Evolutionary conservation across 2,888 invertebrate species (phyloP).

Genomic region (Onthophagus sagittarius): DNA sequence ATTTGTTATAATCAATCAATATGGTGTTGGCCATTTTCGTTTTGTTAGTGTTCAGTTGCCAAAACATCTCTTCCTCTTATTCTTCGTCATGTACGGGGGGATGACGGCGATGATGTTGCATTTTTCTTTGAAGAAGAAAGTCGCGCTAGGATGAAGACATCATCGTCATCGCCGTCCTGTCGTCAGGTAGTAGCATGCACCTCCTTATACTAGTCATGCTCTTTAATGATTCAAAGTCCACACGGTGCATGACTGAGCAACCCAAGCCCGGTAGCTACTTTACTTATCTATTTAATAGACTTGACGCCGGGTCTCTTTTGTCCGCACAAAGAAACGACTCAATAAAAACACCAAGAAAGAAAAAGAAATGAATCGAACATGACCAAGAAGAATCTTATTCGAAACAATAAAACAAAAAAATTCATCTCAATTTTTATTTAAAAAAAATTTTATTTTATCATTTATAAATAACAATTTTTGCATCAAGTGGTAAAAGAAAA

Average conservation of each 20-base stretch:
- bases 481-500: background rate
- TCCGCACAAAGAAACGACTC: background rate
- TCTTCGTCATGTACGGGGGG: no score
- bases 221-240: constrained; percentile 46
- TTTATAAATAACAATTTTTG: no score
- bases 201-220: constrained; percentile 38
- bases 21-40: background rate
- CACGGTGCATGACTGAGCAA: constrained; percentile 40
- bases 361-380: background rate
- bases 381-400: background rate
- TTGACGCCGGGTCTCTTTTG: constrained; percentile 40
- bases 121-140: background rate
- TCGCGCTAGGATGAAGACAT: background rate
- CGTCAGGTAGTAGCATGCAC: constrained; percentile 1
- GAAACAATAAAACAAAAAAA: no score
- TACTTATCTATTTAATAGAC: constrained; percentile 48
- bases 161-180: background rate
- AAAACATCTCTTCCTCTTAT: background rate
- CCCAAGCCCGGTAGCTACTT: constrained; percentile 48
- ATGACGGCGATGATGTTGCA: background rate
- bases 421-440: no score
- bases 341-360: background rate
- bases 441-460: no score
- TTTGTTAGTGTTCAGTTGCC: background rate
- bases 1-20: no score